Evolutionary conservation across 2,888 invertebrate species (phyloP).

Genomic region (Syrphus vitripennis): DNA sequence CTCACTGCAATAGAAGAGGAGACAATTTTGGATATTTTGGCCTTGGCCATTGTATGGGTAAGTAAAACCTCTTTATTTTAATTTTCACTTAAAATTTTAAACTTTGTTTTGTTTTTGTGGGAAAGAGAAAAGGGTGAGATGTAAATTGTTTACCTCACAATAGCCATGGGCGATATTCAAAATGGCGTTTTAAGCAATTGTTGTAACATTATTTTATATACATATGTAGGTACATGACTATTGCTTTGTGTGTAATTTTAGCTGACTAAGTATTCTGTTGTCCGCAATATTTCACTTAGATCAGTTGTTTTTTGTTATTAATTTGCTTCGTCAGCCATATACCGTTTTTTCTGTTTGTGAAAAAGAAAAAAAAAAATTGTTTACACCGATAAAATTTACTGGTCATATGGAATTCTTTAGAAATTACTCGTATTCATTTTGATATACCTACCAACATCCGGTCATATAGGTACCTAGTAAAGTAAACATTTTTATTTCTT

Average conservation of each 20-base stretch:
- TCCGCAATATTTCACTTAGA: neutral
- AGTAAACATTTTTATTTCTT: too few relatives aligned
- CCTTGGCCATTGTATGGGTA: conserved; percentile 83
- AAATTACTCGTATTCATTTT: too few relatives aligned
- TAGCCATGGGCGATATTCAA: neutral
- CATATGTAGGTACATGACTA: neutral
- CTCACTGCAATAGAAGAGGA: conserved; percentile 70
- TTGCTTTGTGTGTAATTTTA: neutral
- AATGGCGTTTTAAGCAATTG: conserved; percentile 35
- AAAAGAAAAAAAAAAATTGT: neutral
- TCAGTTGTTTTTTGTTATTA: neutral
- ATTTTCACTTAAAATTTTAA: neutral
- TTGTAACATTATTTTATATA: neutral
- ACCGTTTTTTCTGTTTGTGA: neutral
- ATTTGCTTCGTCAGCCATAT: neutral
- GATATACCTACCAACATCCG: too few relatives aligned
- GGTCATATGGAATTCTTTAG: neutral
- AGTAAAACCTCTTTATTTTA: conserved; percentile 75
- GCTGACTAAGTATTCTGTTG: neutral
- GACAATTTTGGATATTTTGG: conserved; percentile 79
- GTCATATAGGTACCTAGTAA: too few relatives aligned
- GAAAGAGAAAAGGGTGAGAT: conserved; percentile 82
- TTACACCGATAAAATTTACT: neutral
- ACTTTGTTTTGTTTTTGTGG: neutral
- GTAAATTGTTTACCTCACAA: conserved; percentile 76